Base-by-base conservation (phyloP, 2,797 vertebrate species). In the Sarcoramphus papa region DNA sequence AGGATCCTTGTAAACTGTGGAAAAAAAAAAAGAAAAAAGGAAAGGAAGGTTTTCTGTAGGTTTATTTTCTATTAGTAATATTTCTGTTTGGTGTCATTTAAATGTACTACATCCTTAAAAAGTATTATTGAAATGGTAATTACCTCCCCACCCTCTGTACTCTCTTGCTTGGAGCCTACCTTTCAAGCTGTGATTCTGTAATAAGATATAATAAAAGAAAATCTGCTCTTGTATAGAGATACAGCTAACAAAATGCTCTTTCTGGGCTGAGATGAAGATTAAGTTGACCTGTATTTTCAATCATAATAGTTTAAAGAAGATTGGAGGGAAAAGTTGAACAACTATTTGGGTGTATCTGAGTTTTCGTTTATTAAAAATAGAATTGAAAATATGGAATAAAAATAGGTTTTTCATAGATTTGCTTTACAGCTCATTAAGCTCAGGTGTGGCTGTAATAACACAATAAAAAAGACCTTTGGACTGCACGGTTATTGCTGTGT, bases 381-480 rank as follows among this genome's bases (percentile, higher is more conserved):
- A 75, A 59, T 18, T 64, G 10, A 43, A 85, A 73, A 70, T 30
- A 22, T 0, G 3, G 10, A 60, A 35, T 53, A 21, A 56, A 72
- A 59, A 1, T 21, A 23, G 7, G 1, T 14, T 54, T 79, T 79
- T 41, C 12, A 10, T 40, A 78, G 83, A 41, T 74, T 50, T 62
- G 3, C 45, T 88, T 74, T 88, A 65, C 18, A 67, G 74, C 40
- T 63, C 37, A 37, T 4, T 47, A 35, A 87, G 64, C 72, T 80
- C 63, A 87, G 92, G 94, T 40, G 76, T 63, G 94, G 89, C 73
- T 74, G 35, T 28, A 30, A 25, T 57, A 78, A 54, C 28, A 63
- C 80, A 82, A 72, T 93, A 76, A 96, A 93, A 63, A 40, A 79
- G 96, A 94, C 95, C 97, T 97, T 97, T 97, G 93, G 72, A 96